A percentile compares a stretch with the other conserved stretches of the same genome.
These are phyloP conservation scores for Paradisaea rubra DNA, from an alignment of 2,113 vertebrate genomes.

Conservation along the genomic window DNA sequence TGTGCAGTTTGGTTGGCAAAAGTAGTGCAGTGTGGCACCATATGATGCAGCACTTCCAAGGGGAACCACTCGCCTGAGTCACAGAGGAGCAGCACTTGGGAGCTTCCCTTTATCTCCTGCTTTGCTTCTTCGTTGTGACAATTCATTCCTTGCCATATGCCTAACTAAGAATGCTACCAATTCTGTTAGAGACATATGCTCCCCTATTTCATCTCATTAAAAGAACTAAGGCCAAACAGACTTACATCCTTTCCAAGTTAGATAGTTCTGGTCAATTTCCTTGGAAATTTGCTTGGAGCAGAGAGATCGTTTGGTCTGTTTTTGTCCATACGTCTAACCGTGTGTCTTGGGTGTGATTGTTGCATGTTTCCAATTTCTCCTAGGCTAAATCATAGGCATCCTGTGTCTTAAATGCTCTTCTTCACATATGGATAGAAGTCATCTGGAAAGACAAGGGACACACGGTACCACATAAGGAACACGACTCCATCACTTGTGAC, in stretches of 20 bases:
- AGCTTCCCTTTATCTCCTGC: neutral
- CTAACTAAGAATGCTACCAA: neutral
- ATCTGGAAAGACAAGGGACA: neutral
- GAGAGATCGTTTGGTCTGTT: neutral
- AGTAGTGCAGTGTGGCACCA: fast-evolving
- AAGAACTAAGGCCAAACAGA: neutral
- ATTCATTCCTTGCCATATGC: neutral
- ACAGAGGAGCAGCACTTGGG: neutral
- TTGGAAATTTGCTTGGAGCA: neutral
- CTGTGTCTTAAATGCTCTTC: neutral
- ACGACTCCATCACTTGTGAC: neutral
- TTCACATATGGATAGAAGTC: neutral
- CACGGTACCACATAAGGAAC: neutral
- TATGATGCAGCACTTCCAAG: too few relatives aligned
- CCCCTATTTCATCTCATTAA: neutral
- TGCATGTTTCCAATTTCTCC: neutral
- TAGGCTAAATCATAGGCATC: neutral
- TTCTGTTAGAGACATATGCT: neutral
- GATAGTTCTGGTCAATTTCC: neutral
- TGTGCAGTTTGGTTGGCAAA: neutral
- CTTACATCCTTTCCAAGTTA: neutral
- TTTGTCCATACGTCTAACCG: neutral
- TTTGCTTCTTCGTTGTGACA: neutral
- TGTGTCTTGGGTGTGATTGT: neutral
- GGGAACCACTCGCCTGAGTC: neutral